Evolutionary conservation across 2,113 vertebrate genomes (phyloP), one percentile per base, ranked within the genome.

Genomic region (Galbula dea): DNA sequence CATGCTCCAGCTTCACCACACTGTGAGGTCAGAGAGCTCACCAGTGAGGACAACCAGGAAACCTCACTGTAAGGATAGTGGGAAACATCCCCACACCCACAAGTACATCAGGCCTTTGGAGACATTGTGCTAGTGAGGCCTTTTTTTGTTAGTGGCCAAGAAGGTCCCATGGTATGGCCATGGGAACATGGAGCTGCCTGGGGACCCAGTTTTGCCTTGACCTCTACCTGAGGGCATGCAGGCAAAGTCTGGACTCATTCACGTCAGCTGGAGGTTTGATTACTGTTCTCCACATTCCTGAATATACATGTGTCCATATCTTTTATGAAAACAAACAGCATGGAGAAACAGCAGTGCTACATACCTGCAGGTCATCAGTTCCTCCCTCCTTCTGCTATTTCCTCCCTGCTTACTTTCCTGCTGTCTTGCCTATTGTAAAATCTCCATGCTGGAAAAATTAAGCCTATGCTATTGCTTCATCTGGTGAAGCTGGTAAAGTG

Each of bases 1-100:
- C 0, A 5, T 19, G 43, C 41, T 27, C 34, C 2, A 1, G 54
- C 27, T 61, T 79, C 36, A 27, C 17, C 1, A 2, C 24, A 26
- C 19, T 16, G 8, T 2, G 0, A 55, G 12, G 26, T 22, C 46
- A 49, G 15, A 32, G 48, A 57, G 15, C 20, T 32, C 52, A 49
- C 11, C 39, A 12, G 46, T 0, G 2, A 17, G 29, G 32, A 61
- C 6, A 15, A 12, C 45, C 13, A 20, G 39, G 29, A 57, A 58
- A 55, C 29, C 27, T 49, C 32, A 26, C 12, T 0, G 2, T 15
- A 51, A 13, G 18, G 43, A 20, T 43, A 26, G 15, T 7, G 26
- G 26, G 20, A 71, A 51, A 22, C 11, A n/a, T 15, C 11, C 17
- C 34, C 55, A n/a, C 18, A 8, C 13, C 19, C 43, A 11, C 0